Conservation (phyloP, 2,113 vertebrate species). For the Thalassoma bifasciatum region DNA sequence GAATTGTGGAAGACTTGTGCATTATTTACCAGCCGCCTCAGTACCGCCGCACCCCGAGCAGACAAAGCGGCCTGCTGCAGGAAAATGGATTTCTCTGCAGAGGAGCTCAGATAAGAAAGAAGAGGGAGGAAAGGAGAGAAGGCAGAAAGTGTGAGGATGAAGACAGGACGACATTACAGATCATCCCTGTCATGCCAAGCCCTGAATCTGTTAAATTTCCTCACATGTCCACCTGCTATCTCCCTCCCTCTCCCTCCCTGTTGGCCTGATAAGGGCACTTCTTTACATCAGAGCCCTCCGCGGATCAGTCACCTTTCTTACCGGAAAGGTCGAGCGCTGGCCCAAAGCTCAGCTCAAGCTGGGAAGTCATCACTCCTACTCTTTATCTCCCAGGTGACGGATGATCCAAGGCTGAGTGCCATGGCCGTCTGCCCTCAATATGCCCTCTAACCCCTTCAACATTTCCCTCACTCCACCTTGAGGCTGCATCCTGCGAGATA, state of each 20-base stretch:
- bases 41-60: conserved; percentile 50
- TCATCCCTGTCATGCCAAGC: conserved; percentile 7
- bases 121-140: conserved; percentile 35
- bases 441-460: conserved; percentile 45
- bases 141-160: conserved; percentile 27
- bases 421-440: conserved; percentile 39
- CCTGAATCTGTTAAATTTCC: conserved; percentile 38
- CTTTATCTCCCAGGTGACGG: conserved; percentile 68
- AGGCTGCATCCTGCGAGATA: conserved; percentile 22
- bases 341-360: conserved; percentile 60
- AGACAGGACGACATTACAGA: conserved; percentile 39
- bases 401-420: conserved; percentile 57
- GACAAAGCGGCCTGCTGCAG: conserved; percentile 72
- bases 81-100: conserved; percentile 77
- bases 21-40: conserved; percentile 82
- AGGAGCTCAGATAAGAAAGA: conserved; percentile 59
- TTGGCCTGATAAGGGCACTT: conserved; percentile 69
- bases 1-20: conserved; percentile 72
- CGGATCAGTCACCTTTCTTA: conserved; percentile 69
- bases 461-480: conserved; percentile 19
- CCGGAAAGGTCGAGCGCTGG: conserved; percentile 67
- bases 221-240: conserved; percentile 32
- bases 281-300: conserved; percentile 64
- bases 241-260: conserved; percentile 33
- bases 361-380: conserved; percentile 57